Percentiles rank a stretch among this genome's conserved stretches.
phyloP scores from a whole-genome alignment of 2,797 vertebrate species.

The Vespertilio murinus region DNA sequence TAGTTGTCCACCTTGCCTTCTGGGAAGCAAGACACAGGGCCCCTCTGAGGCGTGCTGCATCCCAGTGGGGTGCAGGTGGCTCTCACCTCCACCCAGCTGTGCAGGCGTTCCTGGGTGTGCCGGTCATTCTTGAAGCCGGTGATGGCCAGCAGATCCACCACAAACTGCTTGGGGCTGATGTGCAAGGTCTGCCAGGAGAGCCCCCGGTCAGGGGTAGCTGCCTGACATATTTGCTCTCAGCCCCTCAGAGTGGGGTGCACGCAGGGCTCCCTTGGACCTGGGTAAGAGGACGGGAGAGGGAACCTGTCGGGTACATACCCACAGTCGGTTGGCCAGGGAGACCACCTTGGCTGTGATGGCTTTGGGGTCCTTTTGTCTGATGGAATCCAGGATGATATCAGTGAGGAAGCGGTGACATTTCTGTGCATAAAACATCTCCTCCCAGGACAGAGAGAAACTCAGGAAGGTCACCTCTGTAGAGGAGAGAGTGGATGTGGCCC shows the following conservation, averaged over 20 bases:
- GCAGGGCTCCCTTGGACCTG: background rate
- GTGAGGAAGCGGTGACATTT: constrained; percentile 83
- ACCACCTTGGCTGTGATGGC: constrained; percentile 71
- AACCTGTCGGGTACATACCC: constrained; percentile 72
- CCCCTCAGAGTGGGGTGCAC: background rate
- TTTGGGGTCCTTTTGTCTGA: constrained; percentile 79
- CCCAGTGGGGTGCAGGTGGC: background rate
- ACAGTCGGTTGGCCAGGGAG: constrained; percentile 77
- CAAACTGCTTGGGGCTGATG: constrained; percentile 79
- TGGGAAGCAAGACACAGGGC: background rate
- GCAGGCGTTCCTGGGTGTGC: constrained; percentile 66
- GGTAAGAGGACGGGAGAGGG: background rate
- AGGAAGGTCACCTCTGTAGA: constrained; percentile 81
- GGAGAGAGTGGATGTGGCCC: background rate
- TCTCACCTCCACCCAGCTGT: constrained; percentile 82
- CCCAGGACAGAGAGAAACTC: constrained; percentile 80
- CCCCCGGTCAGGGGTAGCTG: background rate
- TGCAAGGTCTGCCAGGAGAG: constrained; percentile 70
- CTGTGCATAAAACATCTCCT: constrained; percentile 82
- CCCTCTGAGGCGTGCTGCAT: background rate
- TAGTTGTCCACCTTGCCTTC: constrained; percentile 1
- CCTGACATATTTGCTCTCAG: background rate
- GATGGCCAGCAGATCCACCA: constrained; percentile 76
- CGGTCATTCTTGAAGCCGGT: constrained; percentile 71
- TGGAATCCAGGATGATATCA: constrained; percentile 82